A percentile compares a stretch with the other conserved stretches of the same genome.
These are phyloP conservation scores for Deilephila porcellus DNA, from an alignment of 2,888 invertebrate species.

Conservation along the genomic window DNA sequence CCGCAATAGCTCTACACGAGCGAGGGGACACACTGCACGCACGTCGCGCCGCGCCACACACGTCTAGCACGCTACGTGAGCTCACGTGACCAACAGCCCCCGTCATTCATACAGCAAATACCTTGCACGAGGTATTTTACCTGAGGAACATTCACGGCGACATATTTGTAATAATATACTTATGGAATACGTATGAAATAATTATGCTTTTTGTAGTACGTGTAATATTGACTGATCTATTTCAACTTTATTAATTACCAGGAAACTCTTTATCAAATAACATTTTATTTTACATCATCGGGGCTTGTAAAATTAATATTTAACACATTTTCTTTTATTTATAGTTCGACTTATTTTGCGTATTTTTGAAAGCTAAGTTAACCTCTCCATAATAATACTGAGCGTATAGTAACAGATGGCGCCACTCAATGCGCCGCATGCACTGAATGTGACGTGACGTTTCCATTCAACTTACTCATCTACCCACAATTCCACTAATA, in stretches of 20 bases:
- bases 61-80: background rate
- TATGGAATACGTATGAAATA: background rate
- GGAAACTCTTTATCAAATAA: too few relatives aligned
- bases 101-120: background rate
- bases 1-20: background rate
- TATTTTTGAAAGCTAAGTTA: too few relatives aligned
- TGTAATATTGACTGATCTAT: too few relatives aligned
- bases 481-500: constrained; percentile 42
- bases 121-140: background rate
- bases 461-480: constrained; percentile 39
- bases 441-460: background rate
- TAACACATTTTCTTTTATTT: too few relatives aligned
- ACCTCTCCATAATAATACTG: too few relatives aligned
- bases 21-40: background rate
- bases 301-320: too few relatives aligned
- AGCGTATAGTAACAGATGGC: too few relatives aligned
- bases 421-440: too few relatives aligned
- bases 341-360: too few relatives aligned
- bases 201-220: too few relatives aligned
- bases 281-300: too few relatives aligned
- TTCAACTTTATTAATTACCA: too few relatives aligned
- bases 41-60: constrained; percentile 6
- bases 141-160: background rate
- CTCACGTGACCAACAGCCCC: background rate
- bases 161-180: background rate